Conservation (phyloP, 2,797 vertebrate genomes). For the Cuniculus paca region DNA sequence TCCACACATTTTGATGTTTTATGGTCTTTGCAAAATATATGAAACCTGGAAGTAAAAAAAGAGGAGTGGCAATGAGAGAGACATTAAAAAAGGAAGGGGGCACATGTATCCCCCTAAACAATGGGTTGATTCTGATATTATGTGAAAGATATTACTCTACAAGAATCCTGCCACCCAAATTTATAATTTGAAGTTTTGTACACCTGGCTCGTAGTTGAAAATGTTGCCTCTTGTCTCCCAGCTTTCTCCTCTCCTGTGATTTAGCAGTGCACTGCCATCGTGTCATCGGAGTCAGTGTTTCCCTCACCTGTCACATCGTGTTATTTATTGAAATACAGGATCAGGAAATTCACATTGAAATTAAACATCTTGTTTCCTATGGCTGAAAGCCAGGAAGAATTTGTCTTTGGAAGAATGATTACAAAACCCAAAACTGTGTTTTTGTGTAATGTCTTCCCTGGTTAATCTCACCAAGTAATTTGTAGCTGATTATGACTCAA, state of each 20-base stretch:
- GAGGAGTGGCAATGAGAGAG: neutral
- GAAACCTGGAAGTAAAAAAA: neutral
- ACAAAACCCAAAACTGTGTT: conserved; percentile 49
- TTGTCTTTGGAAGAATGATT: conserved; percentile 61
- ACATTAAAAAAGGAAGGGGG: neutral
- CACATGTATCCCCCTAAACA: neutral
- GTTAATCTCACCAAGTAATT: conserved; percentile 59
- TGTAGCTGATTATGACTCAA: neutral
- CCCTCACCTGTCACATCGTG: conserved; percentile 67
- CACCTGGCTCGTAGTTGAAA: neutral
- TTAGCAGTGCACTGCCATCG: neutral
- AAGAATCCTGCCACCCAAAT: neutral
- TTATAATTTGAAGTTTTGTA: neutral
- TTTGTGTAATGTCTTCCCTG: conserved; percentile 61
- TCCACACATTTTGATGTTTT: conserved; percentile 49
- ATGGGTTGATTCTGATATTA: neutral
- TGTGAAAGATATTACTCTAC: neutral
- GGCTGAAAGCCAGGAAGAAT: conserved; percentile 64
- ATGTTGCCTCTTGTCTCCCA: neutral
- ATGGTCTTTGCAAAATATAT: neutral
- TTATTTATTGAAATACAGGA: conserved; percentile 76
- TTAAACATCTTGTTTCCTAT: conserved; percentile 78
- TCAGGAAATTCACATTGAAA: conserved; percentile 77
- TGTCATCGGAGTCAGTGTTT: conserved; percentile 38
- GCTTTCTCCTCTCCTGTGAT: neutral